phyloP scores from a whole-genome alignment of 2,888 invertebrate species.

The Elmis aenea region DNA sequence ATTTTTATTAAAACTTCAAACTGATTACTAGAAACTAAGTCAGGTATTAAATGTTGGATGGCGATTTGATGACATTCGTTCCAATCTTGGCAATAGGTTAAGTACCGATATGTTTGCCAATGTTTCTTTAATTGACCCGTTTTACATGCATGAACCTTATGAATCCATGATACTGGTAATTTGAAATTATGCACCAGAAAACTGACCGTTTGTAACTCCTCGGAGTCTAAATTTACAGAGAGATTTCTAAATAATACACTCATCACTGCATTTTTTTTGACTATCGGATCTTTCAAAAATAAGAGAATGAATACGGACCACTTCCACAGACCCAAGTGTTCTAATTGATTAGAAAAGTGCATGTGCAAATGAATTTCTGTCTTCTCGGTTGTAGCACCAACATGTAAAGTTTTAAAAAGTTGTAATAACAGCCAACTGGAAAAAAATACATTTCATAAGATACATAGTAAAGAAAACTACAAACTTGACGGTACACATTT shows the following conservation, averaged over 20 bases:
- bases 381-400: neutral
- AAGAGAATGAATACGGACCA: slow-evolving; percentile 1
- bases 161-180: too few relatives aligned
- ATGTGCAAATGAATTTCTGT: too few relatives aligned
- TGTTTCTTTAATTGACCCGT: neutral
- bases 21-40: slow-evolving; percentile 55
- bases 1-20: slow-evolving; percentile 30
- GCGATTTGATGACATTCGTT: slow-evolving; percentile 71
- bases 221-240: too few relatives aligned
- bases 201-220: too few relatives aligned
- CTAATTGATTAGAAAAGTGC: slow-evolving; percentile 1
- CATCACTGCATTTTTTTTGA: neutral
- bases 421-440: slow-evolving; percentile 1
- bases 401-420: neutral
- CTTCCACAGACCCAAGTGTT: slow-evolving; percentile 1
- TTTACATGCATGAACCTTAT: neutral
- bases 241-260: neutral
- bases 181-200: too few relatives aligned
- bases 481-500: too few relatives aligned
- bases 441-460: too few relatives aligned
- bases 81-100: slow-evolving; percentile 70
- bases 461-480: too few relatives aligned
- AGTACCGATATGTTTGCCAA: slow-evolving; percentile 54
- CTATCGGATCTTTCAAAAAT: neutral
- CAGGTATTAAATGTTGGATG: slow-evolving; percentile 69